Base-by-base conservation (phyloP, 2,797 vertebrate species). In the Spinus pinus region DNA sequence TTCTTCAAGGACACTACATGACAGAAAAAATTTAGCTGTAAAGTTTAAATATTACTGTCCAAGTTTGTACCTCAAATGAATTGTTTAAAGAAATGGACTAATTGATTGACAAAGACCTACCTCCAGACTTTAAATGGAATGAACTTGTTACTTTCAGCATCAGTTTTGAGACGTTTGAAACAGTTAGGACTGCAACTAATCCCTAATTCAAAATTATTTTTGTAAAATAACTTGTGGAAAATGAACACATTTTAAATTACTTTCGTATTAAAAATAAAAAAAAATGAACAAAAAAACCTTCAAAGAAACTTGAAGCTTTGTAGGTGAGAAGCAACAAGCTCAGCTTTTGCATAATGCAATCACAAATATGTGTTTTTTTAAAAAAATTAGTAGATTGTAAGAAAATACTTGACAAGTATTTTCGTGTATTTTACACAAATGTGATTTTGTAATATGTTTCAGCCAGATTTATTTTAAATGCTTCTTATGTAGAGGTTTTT, bases 371-470 rank as follows among this genome's bases (percentile, higher is more conserved):
- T 98, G 96, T 97, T 95, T 95, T 70, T 35, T 25, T 8, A n/a
- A 62, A 93, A 95, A 94, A 98, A 98, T 98, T 98, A 98, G 98
- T 98, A 98, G 97, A 98, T 97, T 98, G 98, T 98, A 97, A 98
- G 97, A 98, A 97, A 98, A 98, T 98, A 97, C 98, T 99, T 98
- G 98, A 98, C 98, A 98, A 98, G 98, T 98, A 98, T 98, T 98
- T 98, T 98, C 98, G 37, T 98, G 98, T 99, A 98, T 98, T 98
- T 98, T 98, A 98, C 98, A 98, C 98, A 98, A 98, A 99, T 98
- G 98, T 99, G 99, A 99, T 98, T 99, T 98, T 98, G 96, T 98
- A 98, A 97, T 98, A 98, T 98, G 98, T 98, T 98, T 98, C 98
- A 98, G 98, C 98, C 98, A 98, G 98, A 98, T 98, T 98, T 98